Evolutionary conservation across 2,113 vertebrate species (phyloP).

Genomic region (Gymnogyps californianus): DNA sequence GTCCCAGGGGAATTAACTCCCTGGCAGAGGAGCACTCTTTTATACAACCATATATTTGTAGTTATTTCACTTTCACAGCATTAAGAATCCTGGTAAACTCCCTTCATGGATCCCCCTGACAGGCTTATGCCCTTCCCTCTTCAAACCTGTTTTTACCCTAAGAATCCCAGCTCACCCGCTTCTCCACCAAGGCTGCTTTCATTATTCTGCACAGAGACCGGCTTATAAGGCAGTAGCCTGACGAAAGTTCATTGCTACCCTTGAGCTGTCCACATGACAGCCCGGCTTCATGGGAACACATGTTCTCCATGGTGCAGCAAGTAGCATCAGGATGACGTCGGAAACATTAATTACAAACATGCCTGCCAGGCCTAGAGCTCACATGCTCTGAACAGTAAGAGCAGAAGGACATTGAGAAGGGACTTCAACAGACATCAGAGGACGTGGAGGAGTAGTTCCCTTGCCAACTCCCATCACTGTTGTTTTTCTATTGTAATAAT

Average conservation of each 20-base stretch:
- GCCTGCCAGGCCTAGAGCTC: slow-evolving; percentile 15
- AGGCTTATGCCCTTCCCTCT: not conserved
- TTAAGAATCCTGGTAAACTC: not conserved
- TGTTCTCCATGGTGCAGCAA: not conserved
- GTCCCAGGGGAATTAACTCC: not conserved
- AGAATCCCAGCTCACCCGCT: not conserved
- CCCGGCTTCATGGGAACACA: not conserved
- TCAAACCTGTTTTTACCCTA: not conserved
- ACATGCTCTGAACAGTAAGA: not conserved
- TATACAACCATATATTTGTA: not conserved
- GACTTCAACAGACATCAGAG: not conserved
- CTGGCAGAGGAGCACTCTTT: not conserved
- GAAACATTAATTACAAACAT: not conserved
- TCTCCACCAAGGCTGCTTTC: not conserved
- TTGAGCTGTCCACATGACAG: not conserved
- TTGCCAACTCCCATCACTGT: not conserved
- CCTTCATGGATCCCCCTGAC: not conserved
- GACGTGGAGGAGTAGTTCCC: not conserved
- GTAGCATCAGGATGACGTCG: not conserved
- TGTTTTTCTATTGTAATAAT: not conserved
- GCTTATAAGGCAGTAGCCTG: not conserved
- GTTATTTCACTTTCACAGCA: not conserved
- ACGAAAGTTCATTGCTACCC: not conserved
- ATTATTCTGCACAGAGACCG: not conserved
- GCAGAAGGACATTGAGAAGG: not conserved